Conservation (phyloP, 2,797 vertebrate genomes). For the Melanotaenia nigrans region DNA sequence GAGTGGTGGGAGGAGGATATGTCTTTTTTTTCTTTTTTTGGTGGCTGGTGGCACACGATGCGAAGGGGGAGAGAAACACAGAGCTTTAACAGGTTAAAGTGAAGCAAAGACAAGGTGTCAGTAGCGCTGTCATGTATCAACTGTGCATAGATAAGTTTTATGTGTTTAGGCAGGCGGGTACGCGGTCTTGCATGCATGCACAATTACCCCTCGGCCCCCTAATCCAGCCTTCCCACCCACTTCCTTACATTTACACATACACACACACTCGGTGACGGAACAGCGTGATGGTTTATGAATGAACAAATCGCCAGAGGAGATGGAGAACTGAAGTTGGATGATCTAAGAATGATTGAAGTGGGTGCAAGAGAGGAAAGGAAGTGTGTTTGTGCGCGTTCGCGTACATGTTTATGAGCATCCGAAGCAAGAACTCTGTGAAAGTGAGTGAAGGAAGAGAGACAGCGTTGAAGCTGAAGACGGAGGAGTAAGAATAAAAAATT, state of each 20-base stretch:
- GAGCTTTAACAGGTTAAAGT: conserved; percentile 50
- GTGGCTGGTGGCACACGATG: conserved; percentile 26
- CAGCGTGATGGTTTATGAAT: conserved; percentile 77
- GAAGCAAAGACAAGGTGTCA: conserved; percentile 32
- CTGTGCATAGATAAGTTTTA: conserved; percentile 60
- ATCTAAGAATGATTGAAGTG: conserved; percentile 76
- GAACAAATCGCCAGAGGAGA: conserved; percentile 76
- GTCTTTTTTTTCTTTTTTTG: conserved; percentile 18
- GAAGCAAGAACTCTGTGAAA: conserved; percentile 43
- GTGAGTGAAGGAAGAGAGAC: conserved; percentile 34
- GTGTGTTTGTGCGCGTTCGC: conserved; percentile 16
- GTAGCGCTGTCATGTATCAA: conserved; percentile 51
- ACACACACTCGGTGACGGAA: conserved; percentile 39
- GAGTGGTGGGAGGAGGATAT: conserved; percentile 37
- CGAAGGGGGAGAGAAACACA: background rate
- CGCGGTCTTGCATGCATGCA: conserved; percentile 66
- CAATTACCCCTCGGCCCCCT: conserved; percentile 55
- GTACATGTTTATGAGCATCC: conserved; percentile 29
- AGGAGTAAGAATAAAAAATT: conserved; percentile 18
- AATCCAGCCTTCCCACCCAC: conserved; percentile 37
- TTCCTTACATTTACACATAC: conserved; percentile 12
- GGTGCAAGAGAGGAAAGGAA: conserved; percentile 64
- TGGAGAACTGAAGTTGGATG: conserved; percentile 68
- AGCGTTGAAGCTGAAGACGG: conserved; percentile 33
- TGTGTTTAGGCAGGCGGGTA: conserved; percentile 64